phyloP scores from a whole-genome alignment of 2,888 invertebrate genomes.

The Clepsis dumicolana region DNA sequence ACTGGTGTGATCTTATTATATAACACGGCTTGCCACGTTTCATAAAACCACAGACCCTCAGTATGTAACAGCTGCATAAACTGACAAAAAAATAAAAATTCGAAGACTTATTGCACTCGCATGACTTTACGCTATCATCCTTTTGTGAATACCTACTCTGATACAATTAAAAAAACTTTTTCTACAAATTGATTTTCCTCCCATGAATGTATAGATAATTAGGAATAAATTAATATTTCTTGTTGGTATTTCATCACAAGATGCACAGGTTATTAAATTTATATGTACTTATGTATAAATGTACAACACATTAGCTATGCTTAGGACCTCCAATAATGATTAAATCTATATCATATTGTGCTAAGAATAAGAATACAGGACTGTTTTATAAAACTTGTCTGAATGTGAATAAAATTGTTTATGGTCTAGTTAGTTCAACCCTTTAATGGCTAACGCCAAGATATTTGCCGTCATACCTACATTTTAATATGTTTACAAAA shows the following conservation, averaged over 20 bases:
- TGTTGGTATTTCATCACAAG: background rate
- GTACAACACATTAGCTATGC: constrained; percentile 36
- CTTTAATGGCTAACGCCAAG: too few relatives aligned
- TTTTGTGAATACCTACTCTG: too few relatives aligned
- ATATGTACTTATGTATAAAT: constrained; percentile 40
- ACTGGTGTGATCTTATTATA: too few relatives aligned
- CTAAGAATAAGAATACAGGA: background rate
- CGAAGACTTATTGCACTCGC: too few relatives aligned
- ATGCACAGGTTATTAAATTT: constrained; percentile 11
- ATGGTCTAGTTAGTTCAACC: background rate
- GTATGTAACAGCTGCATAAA: too few relatives aligned
- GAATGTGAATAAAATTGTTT: background rate
- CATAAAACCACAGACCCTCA: too few relatives aligned
- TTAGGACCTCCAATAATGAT: constrained; percentile 47
- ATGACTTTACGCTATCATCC: too few relatives aligned
- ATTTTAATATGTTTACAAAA: too few relatives aligned
- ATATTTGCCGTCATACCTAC: too few relatives aligned
- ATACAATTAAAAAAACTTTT: background rate
- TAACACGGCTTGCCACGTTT: too few relatives aligned
- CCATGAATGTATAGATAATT: too few relatives aligned
- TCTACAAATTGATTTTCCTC: background rate
- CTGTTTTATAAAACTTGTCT: constrained; percentile 8
- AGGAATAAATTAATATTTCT: background rate
- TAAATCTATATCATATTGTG: constrained; percentile 21
- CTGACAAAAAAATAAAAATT: too few relatives aligned